Percentiles rank a stretch among this genome's conserved stretches.
Conservation (phyloP, 2,113 vertebrate species). For the Austrofundulus limnaeus region DNA sequence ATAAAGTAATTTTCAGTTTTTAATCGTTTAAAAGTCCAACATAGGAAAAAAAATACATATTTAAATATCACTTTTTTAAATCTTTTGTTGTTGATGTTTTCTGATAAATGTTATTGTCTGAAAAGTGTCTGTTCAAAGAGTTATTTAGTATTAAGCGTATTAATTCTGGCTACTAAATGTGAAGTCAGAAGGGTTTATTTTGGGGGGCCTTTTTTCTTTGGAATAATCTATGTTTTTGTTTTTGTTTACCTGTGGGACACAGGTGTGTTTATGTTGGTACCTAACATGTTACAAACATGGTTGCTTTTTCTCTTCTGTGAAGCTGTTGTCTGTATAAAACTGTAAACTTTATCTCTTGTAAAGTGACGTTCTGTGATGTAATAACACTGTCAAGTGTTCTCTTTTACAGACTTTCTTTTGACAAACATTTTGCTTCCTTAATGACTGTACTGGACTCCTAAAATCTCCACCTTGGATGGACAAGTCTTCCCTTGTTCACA, state of each 20-base stretch:
- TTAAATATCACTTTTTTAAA: slow-evolving; percentile 9
- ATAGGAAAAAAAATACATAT: neutral
- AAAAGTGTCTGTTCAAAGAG: slow-evolving; percentile 22
- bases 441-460: slow-evolving; percentile 63
- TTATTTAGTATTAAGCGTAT: slow-evolving; percentile 27
- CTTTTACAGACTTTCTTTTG: slow-evolving; percentile 44
- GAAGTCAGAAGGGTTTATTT: slow-evolving; percentile 9
- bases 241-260: slow-evolving; percentile 55
- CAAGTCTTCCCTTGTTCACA: too few relatives aligned
- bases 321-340: slow-evolving; percentile 70
- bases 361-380: slow-evolving; percentile 69
- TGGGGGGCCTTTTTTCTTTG: neutral
- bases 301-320: slow-evolving; percentile 81
- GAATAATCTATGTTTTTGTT: too few relatives aligned
- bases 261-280: slow-evolving; percentile 65
- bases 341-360: slow-evolving; percentile 63
- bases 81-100: slow-evolving; percentile 38
- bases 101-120: slow-evolving; percentile 32
- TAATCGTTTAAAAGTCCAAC: neutral
- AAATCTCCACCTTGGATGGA: slow-evolving; percentile 65
- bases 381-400: slow-evolving; percentile 59
- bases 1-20: neutral
- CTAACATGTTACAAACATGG: slow-evolving; percentile 79
- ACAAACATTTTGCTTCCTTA: slow-evolving; percentile 64
- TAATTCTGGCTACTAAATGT: slow-evolving; percentile 31